phyloP scores from a whole-genome alignment of 2,113 vertebrate species.

The Platysteira castanea region DNA sequence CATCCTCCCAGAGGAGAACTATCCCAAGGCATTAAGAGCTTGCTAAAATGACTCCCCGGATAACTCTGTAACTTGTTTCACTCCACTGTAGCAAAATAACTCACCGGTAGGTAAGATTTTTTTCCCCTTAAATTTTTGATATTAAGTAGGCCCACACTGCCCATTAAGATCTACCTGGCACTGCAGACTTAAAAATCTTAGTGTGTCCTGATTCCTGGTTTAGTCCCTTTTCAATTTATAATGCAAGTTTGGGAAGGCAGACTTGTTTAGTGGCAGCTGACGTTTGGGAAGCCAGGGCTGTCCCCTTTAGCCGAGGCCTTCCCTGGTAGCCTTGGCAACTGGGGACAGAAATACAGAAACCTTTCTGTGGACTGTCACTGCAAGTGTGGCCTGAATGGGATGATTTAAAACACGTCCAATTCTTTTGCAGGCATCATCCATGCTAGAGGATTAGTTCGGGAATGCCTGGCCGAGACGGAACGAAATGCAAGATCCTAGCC shows the following conservation, averaged over 20 bases:
- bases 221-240: not conserved
- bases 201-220: not conserved
- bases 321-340: not conserved
- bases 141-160: not conserved
- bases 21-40: not conserved
- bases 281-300: not conserved
- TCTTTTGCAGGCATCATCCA: conserved; percentile 90
- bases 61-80: not conserved
- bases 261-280: not conserved
- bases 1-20: not conserved
- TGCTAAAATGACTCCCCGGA: not conserved
- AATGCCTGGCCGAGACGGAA: conserved; percentile 96
- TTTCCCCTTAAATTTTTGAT: not conserved
- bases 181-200: not conserved
- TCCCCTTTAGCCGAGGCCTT: not conserved
- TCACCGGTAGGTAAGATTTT: not conserved
- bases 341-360: not conserved
- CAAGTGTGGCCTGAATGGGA: not conserved
- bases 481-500: conserved; percentile 93
- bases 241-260: not conserved
- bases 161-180: not conserved
- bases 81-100: not conserved
- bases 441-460: conserved; percentile 92
- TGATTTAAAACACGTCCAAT: not conserved
- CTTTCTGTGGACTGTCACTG: not conserved